Base-by-base conservation (phyloP, 2,113 vertebrate genomes). In the Eolophus roseicapilla region DNA sequence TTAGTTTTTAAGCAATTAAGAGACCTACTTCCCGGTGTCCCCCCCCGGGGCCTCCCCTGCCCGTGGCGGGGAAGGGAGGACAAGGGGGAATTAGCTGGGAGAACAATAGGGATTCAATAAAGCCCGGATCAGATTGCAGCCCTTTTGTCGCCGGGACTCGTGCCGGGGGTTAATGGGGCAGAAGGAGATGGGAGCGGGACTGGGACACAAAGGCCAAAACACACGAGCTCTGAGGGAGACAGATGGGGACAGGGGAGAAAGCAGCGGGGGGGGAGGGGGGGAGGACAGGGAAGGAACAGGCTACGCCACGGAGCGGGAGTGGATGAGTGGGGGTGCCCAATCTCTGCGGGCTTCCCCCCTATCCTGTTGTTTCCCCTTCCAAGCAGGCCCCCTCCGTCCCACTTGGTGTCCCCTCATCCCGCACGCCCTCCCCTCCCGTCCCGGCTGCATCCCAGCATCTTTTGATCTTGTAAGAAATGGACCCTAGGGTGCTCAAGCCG, bases 161-260 rank as follows among this genome's bases (percentile, higher is more conserved):
- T 98, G 98, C 98, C 98, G 98, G 97, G 98, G 98, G 98, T 98
- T 99, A 99, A 99, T 99, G 99, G 99, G 98, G 98, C 98, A 99
- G 99, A 99, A 99, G 97, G 98, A 98, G 98, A 98, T 98, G 98
- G 98, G 96, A 96, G 98, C 75, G 94, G 98, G 97, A 90, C 95
- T 91, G 94, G 95, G 97, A 98, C 98, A 99, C 98, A 99, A 99
- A 98, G 98, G 98, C 98, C 95, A 96, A 98, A 98, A 97, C 94
- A 98, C 98, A 98, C 98, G 81, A 81, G 96, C 96, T 95, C 96
- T 80, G 97, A 97, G 95, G 98, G 96, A 98, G 98, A 98, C 99
- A 99, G 99, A 99, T 99, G 98, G 98, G 98, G 97, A 93, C 97
- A 87, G 86, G 94, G 83, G 82, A 82, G 89, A 93, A 81, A 31